Evolutionary conservation across 2,888 invertebrate genomes (phyloP), one percentile per base, ranked within the genome.

Genomic region (Lymantria dispar): DNA sequence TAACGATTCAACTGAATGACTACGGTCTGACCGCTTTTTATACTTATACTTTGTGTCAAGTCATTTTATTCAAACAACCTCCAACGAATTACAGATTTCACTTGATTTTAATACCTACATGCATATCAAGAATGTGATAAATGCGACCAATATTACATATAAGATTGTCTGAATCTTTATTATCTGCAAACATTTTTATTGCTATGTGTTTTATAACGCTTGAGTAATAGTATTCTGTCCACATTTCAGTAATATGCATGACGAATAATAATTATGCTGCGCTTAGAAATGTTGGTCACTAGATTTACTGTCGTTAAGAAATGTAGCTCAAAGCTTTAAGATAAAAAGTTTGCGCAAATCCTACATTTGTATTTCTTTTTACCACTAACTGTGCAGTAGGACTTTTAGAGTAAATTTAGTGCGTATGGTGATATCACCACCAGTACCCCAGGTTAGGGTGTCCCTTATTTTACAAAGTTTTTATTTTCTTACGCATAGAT

Each of bases 61-160:
- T 74, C 74, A 72, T 67, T 68, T 69, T 68, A 63, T 50, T 56
- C 62, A 50, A 48, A 58, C 58, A 66, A 64, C 62, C 64, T 56
- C 65, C 59, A 54, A 51, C 48, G 58, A 56, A 59, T 61, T 54
- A 66, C 52, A 60, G 68, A 72, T 75, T 75, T 74, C 70, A 62
- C 68, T 72, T 58, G 56, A 64, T 60, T 59, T 64, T 62, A 70
- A 63, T 68, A 60, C 50, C 12, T 42, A 60, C 50, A 50, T 47
- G 50, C 54, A 60, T 57, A 64, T 55, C 50, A 54, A 58, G 56
- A 57, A 60, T 57, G 57, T 51, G 52, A 58, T 62, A 47, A 57
- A 62, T 47, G 47, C 59, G 58, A 64, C 58, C 51, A 45, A 62
- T 62, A 40, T 40, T 40, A 40, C 13, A 45, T 53, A 42, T 53